phyloP scores from a whole-genome alignment of 2,888 invertebrate species.

The Drosophila neutralis region DNA sequence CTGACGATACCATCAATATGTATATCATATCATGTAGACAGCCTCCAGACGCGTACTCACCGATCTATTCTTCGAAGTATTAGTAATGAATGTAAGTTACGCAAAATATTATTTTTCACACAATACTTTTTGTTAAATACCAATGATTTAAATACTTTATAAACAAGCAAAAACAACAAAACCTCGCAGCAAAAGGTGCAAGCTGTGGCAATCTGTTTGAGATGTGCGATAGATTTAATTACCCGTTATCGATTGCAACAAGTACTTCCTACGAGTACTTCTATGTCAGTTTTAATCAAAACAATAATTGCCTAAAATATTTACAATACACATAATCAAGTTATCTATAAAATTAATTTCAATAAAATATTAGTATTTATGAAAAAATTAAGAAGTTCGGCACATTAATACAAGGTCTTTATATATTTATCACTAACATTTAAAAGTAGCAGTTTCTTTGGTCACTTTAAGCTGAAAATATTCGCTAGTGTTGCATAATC shows the following conservation, averaged over 20 bases:
- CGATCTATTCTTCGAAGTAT: conserved; percentile 34
- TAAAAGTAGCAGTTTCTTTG: conserved; percentile 14
- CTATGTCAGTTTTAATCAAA: neutral
- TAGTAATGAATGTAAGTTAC: conserved; percentile 4
- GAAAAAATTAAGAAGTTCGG: neutral
- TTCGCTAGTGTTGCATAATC: conserved; percentile 24
- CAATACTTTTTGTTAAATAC: conserved; percentile 20
- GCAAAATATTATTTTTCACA: conserved; percentile 13
- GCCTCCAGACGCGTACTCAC: conserved; percentile 47
- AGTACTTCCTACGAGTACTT: neutral
- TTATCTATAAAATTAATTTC: neutral
- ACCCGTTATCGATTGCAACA: conserved; percentile 1
- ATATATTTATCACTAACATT: neutral
- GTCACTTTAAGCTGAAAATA: neutral
- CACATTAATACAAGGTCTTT: neutral
- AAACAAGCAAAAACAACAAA: conserved; percentile 66
- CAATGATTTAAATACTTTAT: conserved; percentile 41
- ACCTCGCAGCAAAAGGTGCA: conserved; percentile 55
- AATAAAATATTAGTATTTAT: neutral
- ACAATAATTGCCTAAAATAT: neutral
- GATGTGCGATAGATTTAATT: conserved; percentile 5
- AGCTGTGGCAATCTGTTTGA: conserved; percentile 26
- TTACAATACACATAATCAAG: neutral
- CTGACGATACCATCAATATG: conserved; percentile 10
- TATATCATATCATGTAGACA: neutral